Conservation (phyloP, 1,140 invertebrate genomes). For the Drosophila oshimai region DNA sequence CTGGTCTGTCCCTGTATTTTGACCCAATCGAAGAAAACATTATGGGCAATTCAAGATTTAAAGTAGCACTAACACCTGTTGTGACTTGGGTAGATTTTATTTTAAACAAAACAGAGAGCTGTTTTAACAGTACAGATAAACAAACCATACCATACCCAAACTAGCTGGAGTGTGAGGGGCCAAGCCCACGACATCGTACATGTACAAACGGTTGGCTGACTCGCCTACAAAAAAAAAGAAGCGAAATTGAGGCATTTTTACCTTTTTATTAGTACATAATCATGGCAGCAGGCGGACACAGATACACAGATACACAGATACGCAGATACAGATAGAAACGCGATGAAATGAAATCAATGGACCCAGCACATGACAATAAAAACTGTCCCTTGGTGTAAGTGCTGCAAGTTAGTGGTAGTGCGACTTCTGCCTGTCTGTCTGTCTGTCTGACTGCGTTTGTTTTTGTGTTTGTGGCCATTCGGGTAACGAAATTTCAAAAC, state of each 20-base stretch:
- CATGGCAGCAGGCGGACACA: not conserved
- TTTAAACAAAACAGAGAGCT: too few relatives aligned
- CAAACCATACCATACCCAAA: too few relatives aligned
- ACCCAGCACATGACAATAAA: constrained; percentile 54
- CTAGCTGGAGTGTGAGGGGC: constrained; percentile 8
- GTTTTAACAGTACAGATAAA: too few relatives aligned
- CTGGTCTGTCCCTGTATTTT: too few relatives aligned
- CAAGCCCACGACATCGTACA: constrained; percentile 9
- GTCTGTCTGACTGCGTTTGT: too few relatives aligned
- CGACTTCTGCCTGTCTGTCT: not conserved
- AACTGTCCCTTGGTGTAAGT: constrained; percentile 32
- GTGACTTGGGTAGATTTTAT: too few relatives aligned
- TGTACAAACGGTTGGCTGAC: constrained; percentile 41
- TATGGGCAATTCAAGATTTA: too few relatives aligned
- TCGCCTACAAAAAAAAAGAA: constrained; percentile 22
- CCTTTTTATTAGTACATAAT: constrained; percentile 44
- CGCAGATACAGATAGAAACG: too few relatives aligned
- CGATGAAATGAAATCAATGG: constrained; percentile 48
- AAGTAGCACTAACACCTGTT: too few relatives aligned
- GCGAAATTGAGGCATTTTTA: constrained; percentile 56
- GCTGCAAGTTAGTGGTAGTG: not conserved
- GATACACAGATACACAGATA: too few relatives aligned
- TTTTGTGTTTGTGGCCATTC: constrained; percentile 4
- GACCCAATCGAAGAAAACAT: too few relatives aligned
- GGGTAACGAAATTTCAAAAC: constrained; percentile 20